phyloP scores from a whole-genome alignment of 1,140 invertebrate genomes.

The Ceratina japonica region DNA sequence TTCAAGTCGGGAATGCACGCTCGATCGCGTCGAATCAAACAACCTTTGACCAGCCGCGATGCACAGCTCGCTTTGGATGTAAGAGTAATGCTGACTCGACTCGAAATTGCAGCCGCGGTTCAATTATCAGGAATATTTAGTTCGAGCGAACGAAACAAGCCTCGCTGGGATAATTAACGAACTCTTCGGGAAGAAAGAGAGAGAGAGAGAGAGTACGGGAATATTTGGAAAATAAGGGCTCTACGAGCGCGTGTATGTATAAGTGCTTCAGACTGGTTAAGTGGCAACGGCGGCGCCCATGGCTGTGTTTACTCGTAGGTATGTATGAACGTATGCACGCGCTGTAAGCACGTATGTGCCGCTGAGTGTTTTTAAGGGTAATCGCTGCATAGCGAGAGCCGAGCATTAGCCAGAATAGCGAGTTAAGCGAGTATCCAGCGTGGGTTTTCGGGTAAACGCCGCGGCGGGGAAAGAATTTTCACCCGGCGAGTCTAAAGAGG shows the following conservation, averaged over 20 bases:
- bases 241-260: neutral
- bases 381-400: neutral
- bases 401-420: slow-evolving; percentile 3
- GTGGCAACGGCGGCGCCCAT: neutral
- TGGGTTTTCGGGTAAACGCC: slow-evolving; percentile 4
- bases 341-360: neutral
- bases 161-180: slow-evolving; percentile 6
- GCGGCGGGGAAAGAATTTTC: neutral
- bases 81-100: neutral
- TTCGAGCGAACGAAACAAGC: neutral
- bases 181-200: neutral
- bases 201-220: neutral
- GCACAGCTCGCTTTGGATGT: neutral
- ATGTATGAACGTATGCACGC: neutral
- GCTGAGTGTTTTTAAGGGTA: slow-evolving; percentile 18
- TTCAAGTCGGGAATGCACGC: slow-evolving; percentile 3
- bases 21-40: slow-evolving; percentile 14
- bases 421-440: neutral
- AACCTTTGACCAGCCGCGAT: slow-evolving; percentile 1
- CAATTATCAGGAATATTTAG: neutral
- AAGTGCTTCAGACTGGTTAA: slow-evolving; percentile 1
- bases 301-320: neutral
- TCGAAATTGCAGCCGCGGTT: neutral
- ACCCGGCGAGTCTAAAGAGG: neutral
- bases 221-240: slow-evolving; percentile 11